Evolutionary conservation across 1,140 invertebrate species (phyloP), one percentile per base, ranked within the genome.

Genomic region (Megalopta genalis): DNA sequence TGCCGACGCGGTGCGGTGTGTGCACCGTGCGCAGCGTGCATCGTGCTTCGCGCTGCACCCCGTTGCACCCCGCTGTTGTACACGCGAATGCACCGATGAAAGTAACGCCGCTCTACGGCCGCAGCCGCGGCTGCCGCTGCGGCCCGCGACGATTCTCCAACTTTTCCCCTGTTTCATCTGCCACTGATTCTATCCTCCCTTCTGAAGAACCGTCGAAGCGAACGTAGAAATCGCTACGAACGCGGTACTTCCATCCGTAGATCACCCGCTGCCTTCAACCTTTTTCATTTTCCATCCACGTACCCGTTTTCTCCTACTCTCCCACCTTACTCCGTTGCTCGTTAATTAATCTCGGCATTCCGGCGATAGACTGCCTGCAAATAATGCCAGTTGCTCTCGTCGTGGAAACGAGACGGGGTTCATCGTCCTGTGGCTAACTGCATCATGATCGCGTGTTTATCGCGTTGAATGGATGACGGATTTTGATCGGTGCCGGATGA

Each of bases 91-190:
- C 59, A 23, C 27, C 64, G 52, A 66, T 63, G 74, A 71, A 74
- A 70, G 46, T 64, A 64, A 49, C 73, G 64, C 37, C 52, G 54
- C 32, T 14, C 80, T 57, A 66, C 57, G 67, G 32, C 32, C 32
- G 32, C 32, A 32, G 4, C 32, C 32, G 32, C 32, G 32, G 32
- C 32, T 32, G 32, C 32, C 32, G 32, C 42, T 54, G 21, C 37
- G 54, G 54, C 46, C 37, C 42, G 54, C 77, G 81, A 77, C 74
- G 63, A 73, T 66, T n/a, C 64, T 77, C 81, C 72, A 81, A 83
- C 77, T 81, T 59, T 52, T 49, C 79, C 57, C 82, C 42, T 46
- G 10, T 14, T 46, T 46, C 10, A 10, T 46, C 42, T 46, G 10
- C 64, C 64, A 16, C 32, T 12, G 37, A 42, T 65, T 63, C 49